Base-by-base conservation (phyloP, 2,888 invertebrate genomes). In the Caenorhabditis plicata region DNA sequence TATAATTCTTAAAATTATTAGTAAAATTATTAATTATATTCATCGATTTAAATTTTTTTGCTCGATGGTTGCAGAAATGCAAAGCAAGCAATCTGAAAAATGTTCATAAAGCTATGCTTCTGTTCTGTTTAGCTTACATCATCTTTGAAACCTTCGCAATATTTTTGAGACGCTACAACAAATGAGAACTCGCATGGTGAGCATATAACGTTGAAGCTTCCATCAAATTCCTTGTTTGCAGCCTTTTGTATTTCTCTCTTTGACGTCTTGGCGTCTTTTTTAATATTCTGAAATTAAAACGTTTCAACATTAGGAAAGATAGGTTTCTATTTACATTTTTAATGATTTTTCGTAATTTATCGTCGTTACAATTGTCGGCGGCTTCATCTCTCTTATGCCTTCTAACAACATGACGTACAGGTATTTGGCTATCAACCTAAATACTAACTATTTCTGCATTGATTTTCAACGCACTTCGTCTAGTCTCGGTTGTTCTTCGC, bases 191-290 rank as follows among this genome's bases (percentile, higher is more conserved):
- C 69, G 41, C 69, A 69, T 0, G 69, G 69, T 17, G 61, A 61
- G 41, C 69, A 69, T 33, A 69, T 58, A n/a, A 66, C 69, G 31
- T 66, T 66, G 61, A 66, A 69, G 17, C 55, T 54, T 2, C 68
- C 68, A n/a, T 64, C 65, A 35, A 68, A 65, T 20, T 71, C 70
- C 40, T 73, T 67, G 41, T 75, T 77, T 2, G 77, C 73, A 4
- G 75, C 75, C 44, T 64, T 66, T 63, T 77, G 77, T 47, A 77
- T 77, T 8, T 67, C 70, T 25, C 77, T 51, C 45, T 76, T 76
- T 20, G 74, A 74, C 3, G 44, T 63, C 29, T 74, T 69, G 13
- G 72, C 68, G 47, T 76, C 75, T 13, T 65, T 65, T 29, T 57
- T 62, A 23, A 76, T 76, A 51, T 76, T 70, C 72, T 76, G 53